Base-by-base conservation (phyloP, 2,888 invertebrate species). In the Bruchidius siliquastri region DNA sequence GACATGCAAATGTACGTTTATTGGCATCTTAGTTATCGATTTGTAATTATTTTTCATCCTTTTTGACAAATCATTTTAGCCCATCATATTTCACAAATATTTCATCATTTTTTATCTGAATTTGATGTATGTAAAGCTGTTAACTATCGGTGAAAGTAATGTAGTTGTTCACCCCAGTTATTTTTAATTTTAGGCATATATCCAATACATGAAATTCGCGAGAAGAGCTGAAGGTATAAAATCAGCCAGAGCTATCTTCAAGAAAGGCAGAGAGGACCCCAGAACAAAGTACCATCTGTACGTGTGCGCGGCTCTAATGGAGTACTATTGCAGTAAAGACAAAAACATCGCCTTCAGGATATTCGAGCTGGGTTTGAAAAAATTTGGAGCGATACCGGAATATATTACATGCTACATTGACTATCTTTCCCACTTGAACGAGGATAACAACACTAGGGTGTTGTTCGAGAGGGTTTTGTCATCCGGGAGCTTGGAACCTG, bases 391-490 rank as follows among this genome's bases (percentile, higher is more conserved):
- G 81, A 94, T 96, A 82, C 96, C 98, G 0, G 98, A 98, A 80
- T 99, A 98, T 83, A 94, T 98, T 74, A 89, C 96, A 78, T 95
- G 96, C 81, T 99, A 99, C 84, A 96, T 99, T 75, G 98, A 99
- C 86, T 99, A 98, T 82, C 87, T 98, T 73, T 97, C 98, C 10
- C 98, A 99, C 91, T 89, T 99, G 68, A 99, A 99, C 86, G 99
- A 99, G 91, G 99, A 99, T 85, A 99, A 99, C 87, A 99, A 99
- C 86, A 99, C 99, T 0, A 90, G 99, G 72, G 99, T 99, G n/a
- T 88, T 99, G 68, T 99, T 99, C 87, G 99, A 99, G 86, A 89
- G 99, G 20, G 97, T 99, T 0, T 89, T 99, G 0, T 96, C 97
- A 0, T 96, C 97, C 0, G 97, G 96, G 69, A 95, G 94, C 75